Base-by-base conservation (phyloP, 2,888 invertebrate genomes). In the Trilocha varians region DNA sequence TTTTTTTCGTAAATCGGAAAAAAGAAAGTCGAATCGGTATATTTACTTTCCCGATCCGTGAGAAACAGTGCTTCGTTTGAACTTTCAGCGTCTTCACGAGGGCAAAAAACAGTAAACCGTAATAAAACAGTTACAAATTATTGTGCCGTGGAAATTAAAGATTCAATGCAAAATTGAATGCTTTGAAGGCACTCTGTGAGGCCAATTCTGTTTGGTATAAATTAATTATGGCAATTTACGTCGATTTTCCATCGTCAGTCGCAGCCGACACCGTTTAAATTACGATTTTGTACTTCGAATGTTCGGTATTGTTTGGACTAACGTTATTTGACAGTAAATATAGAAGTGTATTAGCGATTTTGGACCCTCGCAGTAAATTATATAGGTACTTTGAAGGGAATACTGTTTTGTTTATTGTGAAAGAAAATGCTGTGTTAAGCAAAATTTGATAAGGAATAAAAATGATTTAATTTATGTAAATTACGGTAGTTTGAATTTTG, bases 141-240 rank as follows among this genome's bases (percentile, higher is more conserved):
- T 74, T 78, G 79, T 82, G 76, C 79, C 84, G 82, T 80, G 73
- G 67, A 84, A 83, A 85, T 82, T 72, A 78, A 68, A 70, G 74
- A 77, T 76, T 78, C 71, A 78, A 82, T 79, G 80, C 78, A 72
- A 78, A 82, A 79, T 79, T 75, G 66, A 75, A 78, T 76, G 76
- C 68, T 75, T 73, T 71, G 70, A 71, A 67, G 63, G 59, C 70
- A 63, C 57, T 71, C 68, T 73, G 76, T 70, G 71, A 55, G 64
- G 72, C 59, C 71, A 70, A 78, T 78, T 79, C 57, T 77, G 65
- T 82, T 84, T 78, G 76, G 75, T 77, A 74, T 82, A 78, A 83
- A 85, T 82, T 83, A 83, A 85, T 84, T 83, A 83, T 72, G 64
- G 59, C 68, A 70, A 72, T 77, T 77, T 68, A 63, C 70, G 68